phyloP scores from a whole-genome alignment of 1,140 invertebrate genomes.

The Drosophila littoralis region DNA sequence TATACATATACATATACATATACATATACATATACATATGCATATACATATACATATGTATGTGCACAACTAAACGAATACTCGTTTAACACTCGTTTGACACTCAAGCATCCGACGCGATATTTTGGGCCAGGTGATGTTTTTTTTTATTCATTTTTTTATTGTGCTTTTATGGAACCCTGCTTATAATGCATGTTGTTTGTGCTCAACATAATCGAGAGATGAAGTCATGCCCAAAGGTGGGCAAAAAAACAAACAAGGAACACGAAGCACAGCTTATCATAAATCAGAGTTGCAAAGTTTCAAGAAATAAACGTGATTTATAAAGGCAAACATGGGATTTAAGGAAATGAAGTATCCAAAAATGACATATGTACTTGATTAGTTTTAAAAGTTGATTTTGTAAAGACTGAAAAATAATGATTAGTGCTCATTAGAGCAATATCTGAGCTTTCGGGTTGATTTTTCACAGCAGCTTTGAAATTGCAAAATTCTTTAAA shows the following conservation, averaged over 20 bases:
- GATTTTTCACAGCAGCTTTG: too few relatives aligned
- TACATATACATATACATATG: too few relatives aligned
- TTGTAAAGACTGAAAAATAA: too few relatives aligned
- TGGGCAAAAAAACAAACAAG: conserved; percentile 22
- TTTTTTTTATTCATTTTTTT: neutral
- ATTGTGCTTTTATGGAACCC: conserved; percentile 41
- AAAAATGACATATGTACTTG: neutral
- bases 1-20: too few relatives aligned
- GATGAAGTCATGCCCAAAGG: conserved; percentile 69
- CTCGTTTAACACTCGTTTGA: conserved; percentile 29
- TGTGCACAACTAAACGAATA: conserved; percentile 21
- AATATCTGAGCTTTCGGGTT: too few relatives aligned
- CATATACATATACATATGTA: conserved; percentile 5
- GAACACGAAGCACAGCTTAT: conserved; percentile 2
- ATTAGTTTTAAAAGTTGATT: too few relatives aligned
- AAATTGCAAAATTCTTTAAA: too few relatives aligned
- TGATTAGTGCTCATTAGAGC: too few relatives aligned
- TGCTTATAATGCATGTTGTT: conserved; percentile 35
- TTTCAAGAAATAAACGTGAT: conserved; percentile 3
- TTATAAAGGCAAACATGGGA: conserved; percentile 11
- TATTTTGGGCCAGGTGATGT: conserved; percentile 18
- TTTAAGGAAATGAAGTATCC: neutral
- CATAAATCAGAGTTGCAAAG: conserved; percentile 23
- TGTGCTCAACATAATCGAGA: conserved; percentile 53
- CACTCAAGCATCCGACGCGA: conserved; percentile 23